These are phyloP conservation scores for Drosophila mojavensis DNA, from an alignment of 1,140 invertebrate genomes.

Conservation along the genomic window DNA sequence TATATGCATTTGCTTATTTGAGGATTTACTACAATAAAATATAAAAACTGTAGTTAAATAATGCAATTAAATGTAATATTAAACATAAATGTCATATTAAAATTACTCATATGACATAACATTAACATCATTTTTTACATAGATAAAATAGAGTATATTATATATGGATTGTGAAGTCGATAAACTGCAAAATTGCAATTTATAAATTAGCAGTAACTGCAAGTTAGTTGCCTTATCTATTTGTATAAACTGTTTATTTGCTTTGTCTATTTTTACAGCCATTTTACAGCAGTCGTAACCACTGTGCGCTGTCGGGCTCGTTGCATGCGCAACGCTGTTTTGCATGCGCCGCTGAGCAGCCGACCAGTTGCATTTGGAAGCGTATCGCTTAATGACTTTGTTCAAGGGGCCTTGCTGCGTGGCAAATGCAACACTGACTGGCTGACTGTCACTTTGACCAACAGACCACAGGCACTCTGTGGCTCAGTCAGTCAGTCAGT, in stretches of 20 bases:
- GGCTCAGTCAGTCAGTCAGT: slow-evolving; percentile 7
- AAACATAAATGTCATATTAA: too few species aligned
- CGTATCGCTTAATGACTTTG: slow-evolving; percentile 51
- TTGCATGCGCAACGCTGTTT: slow-evolving; percentile 17
- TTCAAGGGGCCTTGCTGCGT: slow-evolving; percentile 36
- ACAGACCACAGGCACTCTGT: slow-evolving; percentile 9
- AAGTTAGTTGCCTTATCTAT: neutral
- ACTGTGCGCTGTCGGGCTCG: slow-evolving; percentile 11
- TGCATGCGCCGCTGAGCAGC: slow-evolving; percentile 44
- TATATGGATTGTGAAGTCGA: too few species aligned
- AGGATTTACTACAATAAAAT: too few species aligned
- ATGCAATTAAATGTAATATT: too few species aligned
- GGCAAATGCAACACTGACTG: slow-evolving; percentile 19
- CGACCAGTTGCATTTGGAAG: slow-evolving; percentile 16
- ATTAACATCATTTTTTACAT: too few species aligned
- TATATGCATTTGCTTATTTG: too few species aligned
- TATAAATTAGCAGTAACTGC: too few species aligned
- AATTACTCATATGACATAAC: too few species aligned
- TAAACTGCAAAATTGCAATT: too few species aligned
- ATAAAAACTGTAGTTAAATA: too few species aligned
- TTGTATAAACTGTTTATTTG: neutral
- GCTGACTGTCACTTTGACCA: slow-evolving; percentile 6
- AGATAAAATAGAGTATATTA: too few species aligned
- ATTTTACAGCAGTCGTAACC: slow-evolving; percentile 8
- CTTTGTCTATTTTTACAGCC: neutral